phyloP scores from a whole-genome alignment of 2,797 vertebrate species.

The Lepus oiostolus region DNA sequence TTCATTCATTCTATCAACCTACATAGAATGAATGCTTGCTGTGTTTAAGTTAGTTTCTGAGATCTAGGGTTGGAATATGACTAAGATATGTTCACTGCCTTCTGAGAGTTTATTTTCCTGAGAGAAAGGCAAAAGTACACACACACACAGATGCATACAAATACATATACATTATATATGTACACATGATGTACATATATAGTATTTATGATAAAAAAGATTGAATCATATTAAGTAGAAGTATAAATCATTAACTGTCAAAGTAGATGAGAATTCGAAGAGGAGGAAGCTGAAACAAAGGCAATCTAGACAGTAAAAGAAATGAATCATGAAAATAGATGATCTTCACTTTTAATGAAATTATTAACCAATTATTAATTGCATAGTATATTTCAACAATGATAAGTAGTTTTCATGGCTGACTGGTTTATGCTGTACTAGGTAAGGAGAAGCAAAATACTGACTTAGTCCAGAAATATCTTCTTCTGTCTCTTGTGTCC shows the following conservation, averaged over 20 bases:
- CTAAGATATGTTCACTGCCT: neutral
- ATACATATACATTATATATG: neutral
- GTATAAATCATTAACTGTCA: neutral
- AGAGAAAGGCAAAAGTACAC: neutral
- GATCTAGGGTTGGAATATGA: neutral
- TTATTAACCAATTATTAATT: too few relatives aligned
- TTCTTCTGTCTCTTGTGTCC: neutral
- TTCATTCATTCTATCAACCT: constrained; percentile 48
- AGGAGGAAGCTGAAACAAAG: neutral
- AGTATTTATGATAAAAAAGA: neutral
- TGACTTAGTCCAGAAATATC: neutral
- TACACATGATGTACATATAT: neutral
- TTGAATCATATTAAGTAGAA: neutral
- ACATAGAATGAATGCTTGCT: neutral
- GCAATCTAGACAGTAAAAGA: neutral
- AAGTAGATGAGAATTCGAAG: neutral
- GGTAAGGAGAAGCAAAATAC: neutral
- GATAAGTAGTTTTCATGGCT: neutral
- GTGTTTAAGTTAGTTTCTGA: neutral
- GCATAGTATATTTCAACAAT: neutral
- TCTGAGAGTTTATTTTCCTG: neutral
- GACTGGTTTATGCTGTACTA: neutral
- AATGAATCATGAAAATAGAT: neutral
- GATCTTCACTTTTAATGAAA: neutral
- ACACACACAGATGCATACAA: neutral